Evolutionary conservation across 2,113 vertebrate species (phyloP).

Genomic region (Tachysurus fulvidraco): DNA sequence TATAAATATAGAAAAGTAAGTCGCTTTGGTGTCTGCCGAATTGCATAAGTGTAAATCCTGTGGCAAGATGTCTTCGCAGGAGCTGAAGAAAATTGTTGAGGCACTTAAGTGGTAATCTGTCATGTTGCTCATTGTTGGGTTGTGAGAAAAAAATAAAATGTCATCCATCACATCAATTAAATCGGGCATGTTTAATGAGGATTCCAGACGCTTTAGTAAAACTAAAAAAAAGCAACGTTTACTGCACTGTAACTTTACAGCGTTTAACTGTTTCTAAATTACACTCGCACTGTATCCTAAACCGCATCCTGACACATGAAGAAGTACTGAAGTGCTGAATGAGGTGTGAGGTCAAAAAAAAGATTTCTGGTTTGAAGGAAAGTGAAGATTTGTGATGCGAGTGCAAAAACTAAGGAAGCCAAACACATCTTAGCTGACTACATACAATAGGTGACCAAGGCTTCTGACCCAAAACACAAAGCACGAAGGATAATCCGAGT

Average conservation of each 20-base stretch:
- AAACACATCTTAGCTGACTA: background rate
- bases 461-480: background rate
- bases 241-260: background rate
- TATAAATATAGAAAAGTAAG: too few species aligned
- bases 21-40: too few species aligned
- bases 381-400: background rate
- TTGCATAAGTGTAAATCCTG: too few species aligned
- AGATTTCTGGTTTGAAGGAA: background rate
- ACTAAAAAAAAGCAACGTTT: background rate
- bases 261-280: background rate
- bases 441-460: background rate
- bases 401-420: background rate
- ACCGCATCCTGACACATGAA: background rate
- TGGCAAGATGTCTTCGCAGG: too few species aligned
- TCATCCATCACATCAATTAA: background rate
- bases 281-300: background rate
- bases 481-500: background rate
- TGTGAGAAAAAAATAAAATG: background rate
- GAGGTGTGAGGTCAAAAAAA: background rate
- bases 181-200: background rate
- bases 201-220: background rate
- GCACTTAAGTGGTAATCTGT: background rate
- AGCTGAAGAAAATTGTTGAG: background rate
- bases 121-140: background rate
- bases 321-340: background rate